Percentiles rank a stretch among this genome's conserved stretches.
phyloP scores from a whole-genome alignment of 1,140 invertebrate genomes.

The Hesperophylax magnus region DNA sequence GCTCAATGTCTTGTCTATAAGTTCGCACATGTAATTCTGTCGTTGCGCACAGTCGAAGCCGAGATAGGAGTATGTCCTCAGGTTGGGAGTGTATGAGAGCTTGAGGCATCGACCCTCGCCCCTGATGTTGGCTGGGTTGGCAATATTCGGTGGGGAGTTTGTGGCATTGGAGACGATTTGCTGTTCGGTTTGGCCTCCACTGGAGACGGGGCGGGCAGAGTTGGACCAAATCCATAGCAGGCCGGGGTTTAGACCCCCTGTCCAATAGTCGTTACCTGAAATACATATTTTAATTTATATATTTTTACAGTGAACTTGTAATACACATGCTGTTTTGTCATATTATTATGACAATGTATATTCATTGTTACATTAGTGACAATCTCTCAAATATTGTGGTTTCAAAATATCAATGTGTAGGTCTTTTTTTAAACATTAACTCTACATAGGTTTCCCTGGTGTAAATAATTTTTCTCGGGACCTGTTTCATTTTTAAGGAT shows the following conservation, averaged over 20 bases:
- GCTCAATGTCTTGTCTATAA: slow-evolving; percentile 76
- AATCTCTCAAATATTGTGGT: too few relatives aligned
- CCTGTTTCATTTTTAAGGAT: too few relatives aligned
- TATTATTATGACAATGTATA: too few relatives aligned
- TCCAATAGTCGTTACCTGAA: slow-evolving; percentile 82
- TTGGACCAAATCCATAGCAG: slow-evolving; percentile 89
- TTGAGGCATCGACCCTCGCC: slow-evolving; percentile 59
- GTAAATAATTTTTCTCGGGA: too few relatives aligned
- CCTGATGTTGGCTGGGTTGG: slow-evolving; percentile 69
- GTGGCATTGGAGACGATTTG: slow-evolving; percentile 59
- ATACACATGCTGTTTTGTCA: too few relatives aligned
- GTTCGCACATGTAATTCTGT: slow-evolving; percentile 80
- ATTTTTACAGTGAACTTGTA: neutral
- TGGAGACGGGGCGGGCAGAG: slow-evolving; percentile 78
- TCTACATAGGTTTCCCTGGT: too few relatives aligned
- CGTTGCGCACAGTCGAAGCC: slow-evolving; percentile 80
- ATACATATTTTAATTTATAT: neutral
- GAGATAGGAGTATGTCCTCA: slow-evolving; percentile 77
- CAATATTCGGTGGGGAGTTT: slow-evolving; percentile 61
- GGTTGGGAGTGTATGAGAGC: slow-evolving; percentile 71
- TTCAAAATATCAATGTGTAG: too few relatives aligned
- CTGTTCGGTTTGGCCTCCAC: slow-evolving; percentile 62
- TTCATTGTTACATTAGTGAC: too few relatives aligned
- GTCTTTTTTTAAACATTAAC: too few relatives aligned
- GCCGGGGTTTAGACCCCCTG: slow-evolving; percentile 85